These are phyloP conservation scores for Vimba vimba DNA, from an alignment of 2,113 vertebrate species.

Conservation along the genomic window DNA sequence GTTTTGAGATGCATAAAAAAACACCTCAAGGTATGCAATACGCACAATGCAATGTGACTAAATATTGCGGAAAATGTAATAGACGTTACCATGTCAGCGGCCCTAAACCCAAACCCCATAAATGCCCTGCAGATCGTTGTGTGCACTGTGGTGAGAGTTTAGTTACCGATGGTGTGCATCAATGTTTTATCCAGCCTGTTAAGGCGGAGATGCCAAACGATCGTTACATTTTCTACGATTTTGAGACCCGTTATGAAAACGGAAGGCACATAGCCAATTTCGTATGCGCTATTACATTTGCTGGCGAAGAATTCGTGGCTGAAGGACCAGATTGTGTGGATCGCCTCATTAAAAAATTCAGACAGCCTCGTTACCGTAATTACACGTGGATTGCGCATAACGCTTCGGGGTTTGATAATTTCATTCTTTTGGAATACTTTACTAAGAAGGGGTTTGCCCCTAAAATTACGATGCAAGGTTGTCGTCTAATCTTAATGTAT, in stretches of 20 bases:
- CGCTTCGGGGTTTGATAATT: background rate
- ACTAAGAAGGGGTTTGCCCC: background rate
- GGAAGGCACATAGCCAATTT: background rate
- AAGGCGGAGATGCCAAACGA: background rate
- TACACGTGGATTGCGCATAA: background rate
- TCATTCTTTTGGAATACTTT: constrained; percentile 5
- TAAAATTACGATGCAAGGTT: constrained; percentile 17
- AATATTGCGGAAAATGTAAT: too few species aligned
- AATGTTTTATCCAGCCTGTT: background rate
- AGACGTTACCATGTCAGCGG: too few species aligned
- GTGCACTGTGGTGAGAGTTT: background rate
- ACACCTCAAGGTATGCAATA: too few species aligned
- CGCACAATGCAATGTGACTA: too few species aligned
- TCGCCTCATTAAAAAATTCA: background rate
- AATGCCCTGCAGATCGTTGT: too few species aligned
- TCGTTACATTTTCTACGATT: background rate
- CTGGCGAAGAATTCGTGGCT: background rate
- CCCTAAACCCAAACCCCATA: too few species aligned
- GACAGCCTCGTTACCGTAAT: background rate
- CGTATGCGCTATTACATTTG: background rate
- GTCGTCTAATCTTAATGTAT: background rate
- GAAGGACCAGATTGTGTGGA: background rate
- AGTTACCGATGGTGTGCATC: background rate
- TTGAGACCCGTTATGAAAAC: background rate
- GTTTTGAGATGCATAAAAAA: too few species aligned